Percentiles rank a stretch among this genome's conserved stretches.
Evolutionary conservation across 2,797 vertebrate genomes (phyloP).

Genomic region (Cossypha dichroa): DNA sequence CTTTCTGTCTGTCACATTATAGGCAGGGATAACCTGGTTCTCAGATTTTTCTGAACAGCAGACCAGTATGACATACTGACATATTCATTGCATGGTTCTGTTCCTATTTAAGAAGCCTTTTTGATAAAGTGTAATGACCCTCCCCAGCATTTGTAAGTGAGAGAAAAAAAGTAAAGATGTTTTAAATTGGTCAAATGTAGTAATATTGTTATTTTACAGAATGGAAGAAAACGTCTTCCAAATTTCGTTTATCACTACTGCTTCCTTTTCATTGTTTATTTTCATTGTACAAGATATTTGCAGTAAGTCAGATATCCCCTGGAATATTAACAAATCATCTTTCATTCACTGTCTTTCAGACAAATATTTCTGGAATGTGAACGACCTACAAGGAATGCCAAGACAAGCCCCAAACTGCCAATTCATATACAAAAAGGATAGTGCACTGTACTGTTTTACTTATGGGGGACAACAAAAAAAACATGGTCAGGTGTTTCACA

Average conservation of each 20-base stretch:
- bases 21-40: neutral
- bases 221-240: neutral
- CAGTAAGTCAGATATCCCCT: neutral
- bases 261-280: neutral
- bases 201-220: neutral
- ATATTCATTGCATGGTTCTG: neutral
- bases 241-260: neutral
- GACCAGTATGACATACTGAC: neutral
- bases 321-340: neutral
- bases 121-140: neutral
- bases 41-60: neutral
- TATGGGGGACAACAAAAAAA: neutral
- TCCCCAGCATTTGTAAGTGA: neutral
- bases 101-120: neutral
- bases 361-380: conserved; percentile 66
- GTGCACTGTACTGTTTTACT: neutral
- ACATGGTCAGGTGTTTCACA: neutral
- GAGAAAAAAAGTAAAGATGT: neutral
- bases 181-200: neutral
- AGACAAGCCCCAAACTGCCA: fast-evolving
- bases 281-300: neutral
- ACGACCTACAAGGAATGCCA: neutral
- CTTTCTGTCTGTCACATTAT: neutral
- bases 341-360: conserved; percentile 50
- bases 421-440: neutral